Evolutionary conservation across 2,797 vertebrate species (phyloP), one percentile per base, ranked within the genome.

Genomic region (Pseudochromis fuscus): DNA sequence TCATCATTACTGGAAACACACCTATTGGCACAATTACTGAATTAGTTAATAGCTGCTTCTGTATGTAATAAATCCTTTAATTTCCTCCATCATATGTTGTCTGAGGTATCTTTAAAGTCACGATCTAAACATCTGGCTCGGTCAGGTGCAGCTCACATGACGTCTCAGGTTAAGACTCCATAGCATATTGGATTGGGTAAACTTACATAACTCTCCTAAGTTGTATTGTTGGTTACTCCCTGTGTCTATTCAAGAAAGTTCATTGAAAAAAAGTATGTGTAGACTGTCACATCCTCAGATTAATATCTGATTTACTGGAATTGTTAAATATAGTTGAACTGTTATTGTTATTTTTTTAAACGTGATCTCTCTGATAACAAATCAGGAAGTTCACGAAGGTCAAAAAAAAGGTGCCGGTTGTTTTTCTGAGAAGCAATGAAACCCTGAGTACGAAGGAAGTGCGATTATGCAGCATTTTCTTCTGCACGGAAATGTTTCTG

Each of bases 381-480:
- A 9, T 28, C 25, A 72, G 68, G 52, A 77, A 68, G 66, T 58
- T 27, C 4, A n/a, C 7, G 12, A 35, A 13, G 40, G 11, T n/a
- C n/a, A 12, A 51, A 53, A 52, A 9, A 64, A 21, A 0, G 7
- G 16, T 23, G 33, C 15, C 13, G n/a, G 18, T 19, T 40, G 40
- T 69, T 30, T 35, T 78, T 78, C 61, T 73, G 10, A 60, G 57
- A 70, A 70, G 21, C 1, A 7, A 23, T 48, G 9, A 67, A 25
- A 21, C 15, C 15, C n/a, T 13, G n/a, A 52, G 31, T 2, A 5
- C 31, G n/a, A 65, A 81, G 83, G 80, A 88, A 85, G 69, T 83
- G 56, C 7, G 24, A 76, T 76, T 51, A 62, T 55, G 25, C 19
- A 30, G 56, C 33, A 11, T 42, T 60, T 71, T 40, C 21, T 44